Conservation (phyloP, 2,797 vertebrate species). For the Clamator glandarius region DNA sequence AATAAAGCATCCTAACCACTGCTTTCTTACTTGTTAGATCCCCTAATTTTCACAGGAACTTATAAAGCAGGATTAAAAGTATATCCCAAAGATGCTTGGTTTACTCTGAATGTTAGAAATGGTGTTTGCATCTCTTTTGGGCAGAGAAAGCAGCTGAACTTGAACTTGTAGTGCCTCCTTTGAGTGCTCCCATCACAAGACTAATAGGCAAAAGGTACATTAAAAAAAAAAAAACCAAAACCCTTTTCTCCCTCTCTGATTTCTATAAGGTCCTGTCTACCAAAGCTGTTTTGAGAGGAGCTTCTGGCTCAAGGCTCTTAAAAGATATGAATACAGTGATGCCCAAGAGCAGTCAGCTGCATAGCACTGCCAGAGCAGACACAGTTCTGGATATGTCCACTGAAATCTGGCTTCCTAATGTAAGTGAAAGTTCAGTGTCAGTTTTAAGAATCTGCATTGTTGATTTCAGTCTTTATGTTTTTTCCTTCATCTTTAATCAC, state of each 20-base stretch:
- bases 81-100: not conserved
- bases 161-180: not conserved
- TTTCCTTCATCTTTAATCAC: not conserved
- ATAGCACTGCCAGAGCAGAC: not conserved
- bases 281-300: not conserved
- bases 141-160: not conserved
- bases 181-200: not conserved
- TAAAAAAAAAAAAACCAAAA: not conserved
- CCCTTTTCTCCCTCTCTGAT: not conserved
- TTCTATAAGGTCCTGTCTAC: not conserved
- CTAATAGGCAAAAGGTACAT: not conserved
- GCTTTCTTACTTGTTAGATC: not conserved
- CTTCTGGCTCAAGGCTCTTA: not conserved
- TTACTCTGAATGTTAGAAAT: not conserved
- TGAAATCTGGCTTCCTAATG: not conserved
- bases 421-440: not conserved
- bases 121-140: rapidly evolving
- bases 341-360: not conserved
- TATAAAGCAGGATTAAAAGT: not conserved
- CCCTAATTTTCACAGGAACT: not conserved
- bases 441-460: not conserved
- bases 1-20: not conserved
- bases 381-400: not conserved
- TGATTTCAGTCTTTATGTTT: not conserved
- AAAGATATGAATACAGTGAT: not conserved